phyloP scores from a whole-genome alignment of 2,113 vertebrate species.

The Hypocryptadius cinnamomeus region DNA sequence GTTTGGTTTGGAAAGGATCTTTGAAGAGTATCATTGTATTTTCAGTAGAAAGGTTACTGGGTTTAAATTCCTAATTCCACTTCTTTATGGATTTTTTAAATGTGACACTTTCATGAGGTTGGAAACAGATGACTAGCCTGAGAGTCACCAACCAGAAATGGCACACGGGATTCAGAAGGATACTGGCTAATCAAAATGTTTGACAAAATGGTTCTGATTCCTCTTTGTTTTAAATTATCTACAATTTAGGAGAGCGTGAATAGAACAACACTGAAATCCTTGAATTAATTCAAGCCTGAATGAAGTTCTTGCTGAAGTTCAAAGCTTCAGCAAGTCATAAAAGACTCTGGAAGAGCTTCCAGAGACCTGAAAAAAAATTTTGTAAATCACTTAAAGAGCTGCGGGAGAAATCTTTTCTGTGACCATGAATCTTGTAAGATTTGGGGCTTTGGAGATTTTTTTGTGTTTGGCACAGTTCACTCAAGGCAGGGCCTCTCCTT shows the following conservation, averaged over 20 bases:
- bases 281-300: neutral
- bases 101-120: neutral
- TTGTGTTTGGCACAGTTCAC: neutral
- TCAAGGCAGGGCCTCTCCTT: neutral
- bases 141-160: neutral
- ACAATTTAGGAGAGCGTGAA: neutral
- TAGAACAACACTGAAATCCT: neutral
- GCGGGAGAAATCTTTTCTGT: neutral
- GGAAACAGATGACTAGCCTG: neutral
- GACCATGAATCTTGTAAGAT: neutral
- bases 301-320: neutral
- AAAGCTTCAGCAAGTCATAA: neutral
- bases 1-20: neutral
- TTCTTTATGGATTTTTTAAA: neutral
- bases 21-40: neutral
- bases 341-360: neutral
- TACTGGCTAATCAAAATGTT: neutral
- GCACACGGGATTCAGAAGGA: neutral
- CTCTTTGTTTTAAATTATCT: neutral
- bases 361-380: neutral
- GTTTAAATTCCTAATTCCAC: neutral
- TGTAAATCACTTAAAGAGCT: neutral
- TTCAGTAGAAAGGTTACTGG: neutral
- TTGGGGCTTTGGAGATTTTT: neutral
- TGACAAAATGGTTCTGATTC: neutral